Conservation (phyloP, 2,888 invertebrate genomes). For the Nysson spinosus region DNA sequence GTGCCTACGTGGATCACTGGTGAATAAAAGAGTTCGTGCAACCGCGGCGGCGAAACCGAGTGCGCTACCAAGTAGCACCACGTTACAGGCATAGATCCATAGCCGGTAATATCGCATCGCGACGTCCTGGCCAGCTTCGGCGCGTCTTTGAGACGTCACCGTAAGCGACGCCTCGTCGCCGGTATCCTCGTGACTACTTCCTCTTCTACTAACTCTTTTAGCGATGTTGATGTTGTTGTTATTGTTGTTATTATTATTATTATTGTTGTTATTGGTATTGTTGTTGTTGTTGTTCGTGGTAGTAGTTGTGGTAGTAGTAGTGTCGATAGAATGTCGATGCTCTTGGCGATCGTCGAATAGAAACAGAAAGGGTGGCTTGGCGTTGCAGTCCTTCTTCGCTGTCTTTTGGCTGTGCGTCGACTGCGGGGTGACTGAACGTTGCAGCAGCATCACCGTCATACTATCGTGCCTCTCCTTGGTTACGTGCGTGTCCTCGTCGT, state of each 20-base stretch:
- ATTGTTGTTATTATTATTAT: conserved; percentile 48
- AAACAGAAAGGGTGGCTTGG: conserved; percentile 70
- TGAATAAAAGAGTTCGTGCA: conserved; percentile 82
- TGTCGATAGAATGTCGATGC: conserved; percentile 51
- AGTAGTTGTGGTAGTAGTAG: conserved; percentile 44
- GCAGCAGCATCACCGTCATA: conserved; percentile 78
- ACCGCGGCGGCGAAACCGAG: conserved; percentile 89
- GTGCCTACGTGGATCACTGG: conserved; percentile 84
- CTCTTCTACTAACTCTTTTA: conserved; percentile 37
- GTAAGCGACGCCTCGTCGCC: conserved; percentile 58
- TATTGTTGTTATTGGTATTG: conserved; percentile 49
- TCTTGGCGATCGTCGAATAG: conserved; percentile 66
- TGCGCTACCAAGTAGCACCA: conserved; percentile 90
- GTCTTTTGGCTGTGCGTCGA: conserved; percentile 74
- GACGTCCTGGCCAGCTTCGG: conserved; percentile 80
- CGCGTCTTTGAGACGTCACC: conserved; percentile 61
- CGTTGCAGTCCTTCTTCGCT: conserved; percentile 69
- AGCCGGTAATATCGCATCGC: conserved; percentile 90
- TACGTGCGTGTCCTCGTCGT: conserved; percentile 60
- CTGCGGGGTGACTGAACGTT: conserved; percentile 76
- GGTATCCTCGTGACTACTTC: conserved; percentile 39
- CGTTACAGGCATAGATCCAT: conserved; percentile 95
- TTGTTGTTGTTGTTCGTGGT: conserved; percentile 37
- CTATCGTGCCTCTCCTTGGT: conserved; percentile 70
- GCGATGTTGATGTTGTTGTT: conserved; percentile 45